A percentile compares a stretch with the other conserved stretches of the same genome.
These are phyloP conservation scores for Picus viridis DNA, from an alignment of 2,797 vertebrate genomes.

Conservation along the genomic window DNA sequence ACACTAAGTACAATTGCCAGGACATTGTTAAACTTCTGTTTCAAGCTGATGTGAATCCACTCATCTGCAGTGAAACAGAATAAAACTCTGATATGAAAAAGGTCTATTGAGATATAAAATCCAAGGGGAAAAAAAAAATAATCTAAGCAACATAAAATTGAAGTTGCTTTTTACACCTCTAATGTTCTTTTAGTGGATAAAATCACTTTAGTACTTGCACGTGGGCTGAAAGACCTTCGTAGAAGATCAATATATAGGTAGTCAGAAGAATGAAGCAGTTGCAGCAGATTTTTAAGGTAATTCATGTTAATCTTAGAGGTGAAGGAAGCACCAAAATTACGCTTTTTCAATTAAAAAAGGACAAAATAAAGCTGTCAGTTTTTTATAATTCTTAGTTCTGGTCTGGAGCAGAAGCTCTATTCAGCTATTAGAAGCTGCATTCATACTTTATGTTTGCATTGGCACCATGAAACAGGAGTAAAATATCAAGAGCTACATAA, in stretches of 20 bases:
- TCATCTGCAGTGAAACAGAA: not conserved
- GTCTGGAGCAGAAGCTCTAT: not conserved
- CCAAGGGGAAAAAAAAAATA: not conserved
- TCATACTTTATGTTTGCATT: not conserved
- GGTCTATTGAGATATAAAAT: not conserved
- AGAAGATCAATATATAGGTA: not conserved
- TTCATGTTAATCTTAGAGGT: not conserved
- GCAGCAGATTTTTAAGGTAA: not conserved
- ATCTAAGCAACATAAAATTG: not conserved
- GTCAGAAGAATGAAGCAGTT: not conserved
- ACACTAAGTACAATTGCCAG: not conserved
- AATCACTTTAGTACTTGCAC: not conserved
- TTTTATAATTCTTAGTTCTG: not conserved
- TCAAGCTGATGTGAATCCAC: not conserved
- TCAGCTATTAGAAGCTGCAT: not conserved
- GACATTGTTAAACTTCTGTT: not conserved
- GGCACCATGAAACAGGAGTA: conserved; percentile 16
- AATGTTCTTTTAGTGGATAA: not conserved
- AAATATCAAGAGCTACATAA: conserved; percentile 28
- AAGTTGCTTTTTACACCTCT: not conserved
- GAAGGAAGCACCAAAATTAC: not conserved
- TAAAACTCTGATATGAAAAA: not conserved
- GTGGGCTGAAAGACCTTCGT: not conserved
- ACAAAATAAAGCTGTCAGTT: not conserved
- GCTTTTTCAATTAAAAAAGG: not conserved